phyloP scores from a whole-genome alignment of 2,797 vertebrate genomes.

The Enteromius viviparus region DNA sequence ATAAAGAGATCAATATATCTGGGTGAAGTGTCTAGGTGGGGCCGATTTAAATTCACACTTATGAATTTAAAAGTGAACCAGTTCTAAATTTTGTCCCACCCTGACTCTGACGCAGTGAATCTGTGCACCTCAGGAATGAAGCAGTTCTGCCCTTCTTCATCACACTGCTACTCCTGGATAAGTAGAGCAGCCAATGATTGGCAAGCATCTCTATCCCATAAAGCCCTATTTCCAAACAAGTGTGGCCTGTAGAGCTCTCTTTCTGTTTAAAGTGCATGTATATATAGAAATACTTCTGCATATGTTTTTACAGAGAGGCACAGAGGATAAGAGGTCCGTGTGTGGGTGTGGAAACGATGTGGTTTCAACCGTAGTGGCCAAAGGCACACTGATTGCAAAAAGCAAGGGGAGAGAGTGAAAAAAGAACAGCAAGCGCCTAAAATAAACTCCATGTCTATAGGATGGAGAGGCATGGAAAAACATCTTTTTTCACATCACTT shows the following conservation, averaged over 20 bases:
- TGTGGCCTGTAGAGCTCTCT: conserved; percentile 55
- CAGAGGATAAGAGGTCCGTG: conserved; percentile 62
- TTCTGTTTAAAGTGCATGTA: conserved; percentile 59
- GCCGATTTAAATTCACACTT: neutral
- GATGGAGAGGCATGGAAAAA: conserved; percentile 53
- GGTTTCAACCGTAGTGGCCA: conserved; percentile 72
- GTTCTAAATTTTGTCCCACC: neutral
- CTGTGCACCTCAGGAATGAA: conserved; percentile 5
- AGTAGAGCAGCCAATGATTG: conserved; percentile 41
- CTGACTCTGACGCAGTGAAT: neutral
- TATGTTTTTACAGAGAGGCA: conserved; percentile 59
- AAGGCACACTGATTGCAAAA: conserved; percentile 69
- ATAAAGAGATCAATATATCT: neutral
- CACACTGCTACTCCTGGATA: conserved; percentile 21
- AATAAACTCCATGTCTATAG: conserved; percentile 65
- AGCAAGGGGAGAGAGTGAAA: conserved; percentile 54
- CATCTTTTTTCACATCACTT: conserved; percentile 43
- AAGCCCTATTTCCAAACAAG: conserved; percentile 47
- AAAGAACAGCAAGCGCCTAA: conserved; percentile 58
- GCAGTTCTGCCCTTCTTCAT: neutral
- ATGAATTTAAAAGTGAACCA: neutral
- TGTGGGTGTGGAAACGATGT: conserved; percentile 72
- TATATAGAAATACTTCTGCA: conserved; percentile 58
- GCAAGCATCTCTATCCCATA: conserved; percentile 37
- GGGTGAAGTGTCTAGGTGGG: neutral